Conservation (phyloP, 2,888 invertebrate species). For the Steinernema hermaphroditum region DNA sequence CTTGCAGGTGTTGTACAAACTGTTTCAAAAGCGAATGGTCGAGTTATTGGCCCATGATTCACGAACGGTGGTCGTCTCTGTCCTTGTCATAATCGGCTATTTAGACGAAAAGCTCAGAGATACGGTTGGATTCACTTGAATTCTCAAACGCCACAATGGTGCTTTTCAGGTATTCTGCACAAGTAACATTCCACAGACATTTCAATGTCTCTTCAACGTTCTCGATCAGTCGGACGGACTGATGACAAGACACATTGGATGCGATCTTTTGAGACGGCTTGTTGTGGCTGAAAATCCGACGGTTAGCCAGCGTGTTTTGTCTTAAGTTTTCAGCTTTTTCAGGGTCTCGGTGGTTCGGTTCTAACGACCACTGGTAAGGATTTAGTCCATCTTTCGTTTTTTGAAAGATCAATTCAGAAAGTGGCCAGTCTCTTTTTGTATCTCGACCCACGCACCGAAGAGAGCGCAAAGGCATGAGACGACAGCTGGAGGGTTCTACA, state of each 20-base stretch:
- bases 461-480: slow-evolving; percentile 45
- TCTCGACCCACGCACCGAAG: slow-evolving; percentile 56
- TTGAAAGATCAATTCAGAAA: slow-evolving; percentile 52
- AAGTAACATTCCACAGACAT: slow-evolving; percentile 67
- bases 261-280: slow-evolving; percentile 67
- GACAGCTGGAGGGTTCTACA: neutral
- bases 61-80: slow-evolving; percentile 58
- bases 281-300: slow-evolving; percentile 46
- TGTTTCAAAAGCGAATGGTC: slow-evolving; percentile 49
- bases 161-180: slow-evolving; percentile 54
- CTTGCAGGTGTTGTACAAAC: slow-evolving; percentile 48
- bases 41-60: slow-evolving; percentile 52
- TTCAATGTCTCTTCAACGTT: slow-evolving; percentile 69
- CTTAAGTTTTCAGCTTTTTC: neutral
- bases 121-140: slow-evolving; percentile 44
- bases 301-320: slow-evolving; percentile 29
- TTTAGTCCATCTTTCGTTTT: slow-evolving; percentile 54
- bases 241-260: slow-evolving; percentile 67
- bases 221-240: slow-evolving; percentile 59
- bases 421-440: slow-evolving; percentile 48
- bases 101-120: slow-evolving; percentile 55
- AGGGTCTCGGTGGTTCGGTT: slow-evolving; percentile 39
- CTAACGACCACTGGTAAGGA: slow-evolving; percentile 56
- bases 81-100: slow-evolving; percentile 58
- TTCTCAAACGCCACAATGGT: neutral